Evolutionary conservation across 1,140 invertebrate species (phyloP), one percentile per base, ranked within the genome.

Genomic region (Nasonia longicornis): DNA sequence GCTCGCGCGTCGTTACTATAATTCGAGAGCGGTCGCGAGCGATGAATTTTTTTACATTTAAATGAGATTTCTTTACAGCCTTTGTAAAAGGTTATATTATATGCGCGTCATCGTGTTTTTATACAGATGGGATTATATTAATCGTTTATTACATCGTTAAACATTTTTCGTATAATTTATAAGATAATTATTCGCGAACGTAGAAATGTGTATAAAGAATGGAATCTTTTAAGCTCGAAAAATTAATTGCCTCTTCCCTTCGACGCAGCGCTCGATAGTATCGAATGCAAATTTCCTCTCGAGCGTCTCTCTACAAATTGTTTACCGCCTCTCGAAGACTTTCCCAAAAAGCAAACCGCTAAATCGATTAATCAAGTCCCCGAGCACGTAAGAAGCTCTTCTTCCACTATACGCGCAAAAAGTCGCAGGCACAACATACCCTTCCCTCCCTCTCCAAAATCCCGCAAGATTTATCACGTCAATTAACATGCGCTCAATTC

Each of bases 331-430:
- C 38, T 26, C 70, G 26, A 67, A 31, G 35, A n/a, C 22, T 11
- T 8, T 48, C 7, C 6, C 2, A 72, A 72, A 48, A 72, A 72
- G 38, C 22, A 22, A 12, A 22, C 16, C 48, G 35, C 4, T 48
- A 67, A 69, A 69, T 77, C 76, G 48, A 77, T 77, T 66, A 77
- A 77, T 77, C 76, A 77, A 77, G 74, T 26, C 22, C 11, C 8
- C 20, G 14, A 8, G 69, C 16, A 71, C 31, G 35, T 38, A 42
- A 42, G 69, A 71, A 71, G 14, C 69, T 29, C 20, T 26, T 4
- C 22, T 66, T 66, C 11, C 67, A 7, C 1, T 31, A 26, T 26
- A 26, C 31, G 6, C 6, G 2, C 22, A 22, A 48, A n/a, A 66
- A n/a, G 22, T 26, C 0, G 20, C 22, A 16, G 12, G 20, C 6